phyloP scores from a whole-genome alignment of 1,140 invertebrate species.

The Probaryconus sp. region DNA sequence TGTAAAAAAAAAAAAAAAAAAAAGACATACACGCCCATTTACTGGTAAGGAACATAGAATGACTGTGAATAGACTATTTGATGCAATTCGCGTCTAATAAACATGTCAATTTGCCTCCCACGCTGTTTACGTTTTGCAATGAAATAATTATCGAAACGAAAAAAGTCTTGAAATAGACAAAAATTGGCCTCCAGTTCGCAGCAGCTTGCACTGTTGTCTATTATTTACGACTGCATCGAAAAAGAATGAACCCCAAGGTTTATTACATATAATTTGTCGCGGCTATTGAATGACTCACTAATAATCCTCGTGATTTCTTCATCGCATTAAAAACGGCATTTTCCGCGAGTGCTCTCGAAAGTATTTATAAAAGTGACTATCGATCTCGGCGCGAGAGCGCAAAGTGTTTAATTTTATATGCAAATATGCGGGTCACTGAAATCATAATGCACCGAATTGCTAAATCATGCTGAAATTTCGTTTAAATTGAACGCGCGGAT shows the following conservation, averaged over 20 bases:
- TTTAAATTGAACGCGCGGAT: not conserved
- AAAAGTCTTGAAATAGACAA: slow-evolving; percentile 27
- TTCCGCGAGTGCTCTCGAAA: slow-evolving; percentile 26
- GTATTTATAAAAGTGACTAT: slow-evolving; percentile 12
- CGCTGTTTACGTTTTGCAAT: slow-evolving; percentile 27
- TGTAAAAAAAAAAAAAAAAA: too few relatives aligned
- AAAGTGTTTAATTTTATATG: slow-evolving; percentile 11
- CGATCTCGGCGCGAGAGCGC: slow-evolving; percentile 2
- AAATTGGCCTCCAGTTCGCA: slow-evolving; percentile 46
- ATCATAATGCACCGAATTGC: slow-evolving; percentile 10
- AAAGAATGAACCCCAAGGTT: slow-evolving; percentile 30
- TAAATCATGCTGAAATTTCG: slow-evolving; percentile 16
- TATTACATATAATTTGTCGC: slow-evolving; percentile 42
- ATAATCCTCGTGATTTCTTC: slow-evolving; percentile 1
- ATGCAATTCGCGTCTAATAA: slow-evolving; percentile 18
- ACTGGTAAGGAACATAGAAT: too few relatives aligned
- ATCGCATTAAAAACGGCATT: slow-evolving; percentile 9
- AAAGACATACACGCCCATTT: too few relatives aligned
- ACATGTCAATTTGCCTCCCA: slow-evolving; percentile 38
- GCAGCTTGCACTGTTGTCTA: slow-evolving; percentile 28
- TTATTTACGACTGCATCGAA: slow-evolving; percentile 35
- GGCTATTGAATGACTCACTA: not conserved
- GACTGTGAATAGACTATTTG: slow-evolving; percentile 1
- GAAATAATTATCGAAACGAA: slow-evolving; percentile 31
- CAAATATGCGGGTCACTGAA: slow-evolving; percentile 20